Evolutionary conservation across 1,140 invertebrate species (phyloP).

Genomic region (Aplysia californica): DNA sequence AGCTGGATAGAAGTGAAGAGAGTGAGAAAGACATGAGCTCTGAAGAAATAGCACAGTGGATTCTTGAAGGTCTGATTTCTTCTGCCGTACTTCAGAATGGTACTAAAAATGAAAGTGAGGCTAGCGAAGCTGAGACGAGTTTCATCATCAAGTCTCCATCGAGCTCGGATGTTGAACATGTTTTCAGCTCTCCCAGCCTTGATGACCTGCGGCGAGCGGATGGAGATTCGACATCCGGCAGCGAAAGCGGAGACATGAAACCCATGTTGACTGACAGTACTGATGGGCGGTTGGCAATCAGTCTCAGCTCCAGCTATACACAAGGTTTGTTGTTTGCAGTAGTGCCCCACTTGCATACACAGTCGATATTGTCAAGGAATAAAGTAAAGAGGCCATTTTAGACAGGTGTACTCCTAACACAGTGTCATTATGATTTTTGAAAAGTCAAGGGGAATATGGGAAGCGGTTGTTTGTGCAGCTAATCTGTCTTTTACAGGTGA

Average conservation of each 20-base stretch:
- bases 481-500: too few species aligned
- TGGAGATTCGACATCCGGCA: constrained; percentile 4
- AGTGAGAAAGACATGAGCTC: neutral
- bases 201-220: constrained; percentile 11
- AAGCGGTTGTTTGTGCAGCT: too few species aligned
- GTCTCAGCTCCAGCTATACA: neutral
- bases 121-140: neutral
- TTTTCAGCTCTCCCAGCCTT: constrained; percentile 9
- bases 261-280: neutral
- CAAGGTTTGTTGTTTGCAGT: too few species aligned
- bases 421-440: too few species aligned
- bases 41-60: constrained; percentile 14
- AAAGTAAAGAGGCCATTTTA: too few species aligned
- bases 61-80: constrained; percentile 9
- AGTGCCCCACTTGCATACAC: too few species aligned
- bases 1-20: neutral
- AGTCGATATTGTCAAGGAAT: too few species aligned
- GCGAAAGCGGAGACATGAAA: constrained; percentile 1
- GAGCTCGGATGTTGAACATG: constrained; percentile 2
- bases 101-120: neutral
- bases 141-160: neutral
- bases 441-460: too few species aligned
- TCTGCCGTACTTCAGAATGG: neutral
- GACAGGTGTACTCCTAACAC: too few species aligned
- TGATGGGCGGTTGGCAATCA: neutral